These are phyloP conservation scores for Leptopilina myrica DNA, from an alignment of 2,888 invertebrate species.

Conservation along the genomic window DNA sequence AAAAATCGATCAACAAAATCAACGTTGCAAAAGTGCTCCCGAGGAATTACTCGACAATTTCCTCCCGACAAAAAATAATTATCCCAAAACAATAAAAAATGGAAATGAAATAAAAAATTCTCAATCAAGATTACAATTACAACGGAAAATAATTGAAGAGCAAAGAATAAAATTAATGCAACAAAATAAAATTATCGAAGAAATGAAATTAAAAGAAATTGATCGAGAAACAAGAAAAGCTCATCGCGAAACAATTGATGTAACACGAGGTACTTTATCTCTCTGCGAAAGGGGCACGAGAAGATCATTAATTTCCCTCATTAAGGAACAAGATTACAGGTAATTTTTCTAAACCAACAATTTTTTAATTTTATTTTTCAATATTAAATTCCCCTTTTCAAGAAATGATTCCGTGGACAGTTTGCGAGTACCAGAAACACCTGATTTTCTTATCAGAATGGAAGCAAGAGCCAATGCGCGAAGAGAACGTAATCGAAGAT, in stretches of 20 bases:
- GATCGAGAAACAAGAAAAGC: conserved; percentile 79
- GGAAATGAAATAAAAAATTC: neutral
- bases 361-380: conserved; percentile 27
- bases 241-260: conserved; percentile 78
- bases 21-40: conserved; percentile 43
- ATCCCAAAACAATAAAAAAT: too few species aligned
- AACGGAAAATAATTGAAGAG: conserved; percentile 85
- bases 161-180: conserved; percentile 85
- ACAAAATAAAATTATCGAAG: conserved; percentile 85
- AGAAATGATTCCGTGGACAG: conserved; percentile 62
- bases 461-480: conserved; percentile 84
- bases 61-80: conserved; percentile 28
- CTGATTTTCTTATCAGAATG: conserved; percentile 85
- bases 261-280: conserved; percentile 80
- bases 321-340: conserved; percentile 69
- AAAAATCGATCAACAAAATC: conserved; percentile 10
- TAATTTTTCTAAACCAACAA: conserved; percentile 46
- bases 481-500: conserved; percentile 74
- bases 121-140: conserved; percentile 77
- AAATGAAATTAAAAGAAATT: conserved; percentile 84
- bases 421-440: conserved; percentile 70
- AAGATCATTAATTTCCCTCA: conserved; percentile 67
- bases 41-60: conserved; percentile 35
- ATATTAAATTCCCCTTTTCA: conserved; percentile 62
- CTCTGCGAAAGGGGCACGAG: conserved; percentile 70